Evolutionary conservation across 2,797 vertebrate genomes (phyloP).

Genomic region (Meda fulgida): DNA sequence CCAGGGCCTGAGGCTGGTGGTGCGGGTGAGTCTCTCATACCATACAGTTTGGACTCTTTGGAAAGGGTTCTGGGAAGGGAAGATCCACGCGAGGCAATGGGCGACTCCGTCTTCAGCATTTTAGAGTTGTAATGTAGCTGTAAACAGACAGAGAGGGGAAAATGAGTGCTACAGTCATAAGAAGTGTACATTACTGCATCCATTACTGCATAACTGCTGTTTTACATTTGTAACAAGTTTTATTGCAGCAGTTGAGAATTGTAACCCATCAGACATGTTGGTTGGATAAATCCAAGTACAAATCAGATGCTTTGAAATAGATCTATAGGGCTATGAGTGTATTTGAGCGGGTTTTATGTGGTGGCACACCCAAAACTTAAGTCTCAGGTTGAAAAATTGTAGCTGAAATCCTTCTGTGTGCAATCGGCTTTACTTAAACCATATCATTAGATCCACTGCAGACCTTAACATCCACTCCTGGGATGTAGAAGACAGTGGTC

Average conservation of each 20-base stretch:
- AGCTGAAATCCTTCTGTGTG: background rate
- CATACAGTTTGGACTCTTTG: constrained; percentile 99
- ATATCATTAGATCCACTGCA: constrained; percentile 26
- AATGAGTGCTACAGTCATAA: background rate
- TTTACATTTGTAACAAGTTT: background rate
- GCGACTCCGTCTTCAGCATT: constrained; percentile 95
- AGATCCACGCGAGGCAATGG: constrained; percentile 93
- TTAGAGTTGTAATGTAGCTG: constrained; percentile 99
- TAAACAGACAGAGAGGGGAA: constrained; percentile 6
- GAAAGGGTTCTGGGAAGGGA: constrained; percentile 96
- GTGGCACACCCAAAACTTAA: background rate
- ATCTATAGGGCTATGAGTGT: background rate
- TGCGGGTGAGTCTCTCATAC: constrained; percentile 92
- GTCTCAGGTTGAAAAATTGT: background rate
- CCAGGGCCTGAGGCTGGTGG: constrained; percentile 85
- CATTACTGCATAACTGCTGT: background rate
- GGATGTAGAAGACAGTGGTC: constrained; percentile 98
- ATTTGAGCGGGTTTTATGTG: background rate
- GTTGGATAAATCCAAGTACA: background rate
- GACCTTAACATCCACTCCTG: constrained; percentile 99
- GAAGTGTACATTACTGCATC: background rate
- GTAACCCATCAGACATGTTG: background rate
- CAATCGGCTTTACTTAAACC: background rate
- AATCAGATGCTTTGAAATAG: background rate
- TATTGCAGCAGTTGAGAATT: background rate